Evolutionary conservation across 1,140 invertebrate species (phyloP), one percentile per base, ranked within the genome.

Genomic region (Planococcus citri): DNA sequence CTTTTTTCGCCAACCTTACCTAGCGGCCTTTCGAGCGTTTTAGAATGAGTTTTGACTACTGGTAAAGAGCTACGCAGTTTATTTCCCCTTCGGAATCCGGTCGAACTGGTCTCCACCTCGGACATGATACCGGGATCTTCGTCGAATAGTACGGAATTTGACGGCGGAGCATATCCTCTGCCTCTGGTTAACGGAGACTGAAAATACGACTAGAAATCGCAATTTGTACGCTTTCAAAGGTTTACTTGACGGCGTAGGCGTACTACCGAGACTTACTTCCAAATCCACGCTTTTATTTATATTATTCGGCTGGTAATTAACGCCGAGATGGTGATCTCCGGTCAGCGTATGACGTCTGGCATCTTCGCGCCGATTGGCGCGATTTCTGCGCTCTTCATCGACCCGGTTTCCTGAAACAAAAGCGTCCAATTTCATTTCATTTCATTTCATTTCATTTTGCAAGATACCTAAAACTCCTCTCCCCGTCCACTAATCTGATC

Each of bases 111-210:
- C 75, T 97, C 94, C 69, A 94, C 91, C 79, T 97, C 94, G 1
- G 93, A 96, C 94, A 97, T 96, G 76, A 97, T 96, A 0, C 94
- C 94, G 1, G 93, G 92, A 79, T 97, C 94, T 74, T 97, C 94
- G 76, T 96, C 94, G 77, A 91, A 91, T 27, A 92, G 79, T 78
- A 89, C 85, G 1, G 86, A 84, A 74, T 88, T 88, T 70, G 84
- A 85, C 8, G 85, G 83, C 4, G 85, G 86, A 17, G 85, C 85
- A 77, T 90, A 91, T 1, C 87, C 86, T 37, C 88, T 81, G 20
- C 87, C 86, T 37, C 88, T 81, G 20, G 87, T 84, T 37, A 88
- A 81, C 33, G 86, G 82, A 61, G 86, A 86, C 85, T 89, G 77
- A 10, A 80, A 82, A 72, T 69, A 71, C 57, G 57, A 74, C 75